Conservation (phyloP, 2,113 vertebrate genomes). For the Monopterus albus region DNA sequence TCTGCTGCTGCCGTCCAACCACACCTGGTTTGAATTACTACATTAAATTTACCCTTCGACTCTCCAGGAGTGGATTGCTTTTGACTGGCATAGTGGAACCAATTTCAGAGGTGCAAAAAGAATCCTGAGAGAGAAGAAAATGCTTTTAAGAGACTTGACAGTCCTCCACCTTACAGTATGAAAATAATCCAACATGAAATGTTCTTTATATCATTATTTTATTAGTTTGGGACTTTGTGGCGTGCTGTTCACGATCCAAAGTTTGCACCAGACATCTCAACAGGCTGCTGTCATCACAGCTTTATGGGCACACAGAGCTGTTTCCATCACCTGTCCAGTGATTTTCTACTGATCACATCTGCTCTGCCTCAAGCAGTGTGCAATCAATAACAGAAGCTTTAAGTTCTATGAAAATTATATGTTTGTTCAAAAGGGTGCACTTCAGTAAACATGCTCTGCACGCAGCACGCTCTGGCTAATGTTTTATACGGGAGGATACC, state of each 20-base stretch:
- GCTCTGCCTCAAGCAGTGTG: not conserved
- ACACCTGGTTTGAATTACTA: slow-evolving; percentile 63
- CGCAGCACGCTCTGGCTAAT: slow-evolving; percentile 15
- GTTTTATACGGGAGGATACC: slow-evolving; percentile 3
- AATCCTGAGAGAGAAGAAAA: slow-evolving; percentile 12
- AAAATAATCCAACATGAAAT: slow-evolving; percentile 9
- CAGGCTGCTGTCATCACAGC: not conserved
- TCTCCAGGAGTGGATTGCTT: slow-evolving; percentile 37
- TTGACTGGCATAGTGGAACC: slow-evolving; percentile 51
- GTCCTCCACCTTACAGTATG: not conserved
- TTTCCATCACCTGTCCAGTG: too few species aligned
- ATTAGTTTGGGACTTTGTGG: not conserved
- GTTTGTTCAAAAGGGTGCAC: slow-evolving; percentile 14
- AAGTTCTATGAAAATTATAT: not conserved
- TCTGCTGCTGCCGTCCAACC: slow-evolving; percentile 24
- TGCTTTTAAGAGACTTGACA: not conserved
- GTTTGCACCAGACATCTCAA: not conserved
- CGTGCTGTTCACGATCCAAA: not conserved
- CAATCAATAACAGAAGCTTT: slow-evolving; percentile 7
- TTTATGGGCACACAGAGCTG: not conserved
- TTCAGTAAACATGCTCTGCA: not conserved
- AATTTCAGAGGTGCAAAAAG: slow-evolving; percentile 49
- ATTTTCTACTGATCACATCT: not conserved
- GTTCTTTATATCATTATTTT: not conserved
- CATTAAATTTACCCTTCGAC: not conserved